These are phyloP conservation scores for Dinomys branickii DNA, from an alignment of 2,113 vertebrate species.

Conservation along the genomic window DNA sequence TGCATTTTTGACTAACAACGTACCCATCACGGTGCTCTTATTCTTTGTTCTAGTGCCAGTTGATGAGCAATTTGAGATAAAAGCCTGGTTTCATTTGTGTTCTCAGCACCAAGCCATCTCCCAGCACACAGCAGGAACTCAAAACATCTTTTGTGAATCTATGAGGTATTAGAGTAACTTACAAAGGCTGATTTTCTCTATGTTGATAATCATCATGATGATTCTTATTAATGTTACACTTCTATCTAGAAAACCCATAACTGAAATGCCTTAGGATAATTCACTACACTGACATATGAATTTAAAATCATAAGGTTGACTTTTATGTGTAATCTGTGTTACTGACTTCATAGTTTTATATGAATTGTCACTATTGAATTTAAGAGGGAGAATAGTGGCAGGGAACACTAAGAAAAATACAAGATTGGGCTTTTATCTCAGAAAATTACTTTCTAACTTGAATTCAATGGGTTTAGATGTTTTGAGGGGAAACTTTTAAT, in stretches of 20 bases:
- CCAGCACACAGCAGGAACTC: neutral
- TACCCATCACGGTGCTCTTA: neutral
- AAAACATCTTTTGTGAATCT: neutral
- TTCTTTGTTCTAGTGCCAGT: neutral
- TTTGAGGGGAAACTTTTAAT: neutral
- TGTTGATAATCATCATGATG: neutral
- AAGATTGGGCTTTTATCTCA: neutral
- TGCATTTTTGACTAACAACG: conserved; percentile 4
- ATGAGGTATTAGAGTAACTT: neutral
- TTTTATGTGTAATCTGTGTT: conserved; percentile 39
- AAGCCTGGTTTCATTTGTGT: neutral
- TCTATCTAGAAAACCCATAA: neutral
- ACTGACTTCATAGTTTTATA: conserved; percentile 31
- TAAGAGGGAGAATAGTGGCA: conserved; percentile 13
- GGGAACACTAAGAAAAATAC: conserved; percentile 34
- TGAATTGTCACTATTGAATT: conserved; percentile 15
- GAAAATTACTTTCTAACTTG: neutral
- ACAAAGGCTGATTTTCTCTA: conserved; percentile 43
- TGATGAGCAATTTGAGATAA: neutral
- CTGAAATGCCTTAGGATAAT: conserved; percentile 4
- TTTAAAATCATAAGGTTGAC: conserved; percentile 33
- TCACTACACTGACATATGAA: neutral
- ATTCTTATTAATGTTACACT: neutral
- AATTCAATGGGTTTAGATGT: conserved; percentile 20
- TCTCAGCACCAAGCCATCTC: neutral